Evolutionary conservation across 2,113 vertebrate species (phyloP).

Genomic region (Cephalopterus ornatus): DNA sequence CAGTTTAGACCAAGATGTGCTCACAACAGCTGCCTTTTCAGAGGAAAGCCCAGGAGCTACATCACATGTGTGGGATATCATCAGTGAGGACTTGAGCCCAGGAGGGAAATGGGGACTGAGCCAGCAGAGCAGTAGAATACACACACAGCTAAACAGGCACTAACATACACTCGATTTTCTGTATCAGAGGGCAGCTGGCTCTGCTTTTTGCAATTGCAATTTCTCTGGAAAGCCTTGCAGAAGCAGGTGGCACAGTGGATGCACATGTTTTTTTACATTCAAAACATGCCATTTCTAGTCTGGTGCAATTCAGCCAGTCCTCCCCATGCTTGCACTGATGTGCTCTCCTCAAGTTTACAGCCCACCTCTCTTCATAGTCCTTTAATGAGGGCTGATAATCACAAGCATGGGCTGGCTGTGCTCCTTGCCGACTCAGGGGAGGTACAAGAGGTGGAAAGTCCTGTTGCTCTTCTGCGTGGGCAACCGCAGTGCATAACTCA

Average conservation of each 20-base stretch:
- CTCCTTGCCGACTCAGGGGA: neutral
- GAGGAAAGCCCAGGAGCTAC: neutral
- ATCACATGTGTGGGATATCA: neutral
- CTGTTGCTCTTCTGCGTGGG: neutral
- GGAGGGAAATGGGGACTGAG: neutral
- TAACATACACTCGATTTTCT: neutral
- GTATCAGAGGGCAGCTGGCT: neutral
- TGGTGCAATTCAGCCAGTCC: neutral
- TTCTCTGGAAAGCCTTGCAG: neutral
- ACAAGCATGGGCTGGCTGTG: neutral
- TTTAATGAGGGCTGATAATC: neutral
- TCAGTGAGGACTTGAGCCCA: neutral
- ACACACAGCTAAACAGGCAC: neutral
- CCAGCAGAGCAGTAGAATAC: neutral
- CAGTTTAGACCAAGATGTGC: neutral
- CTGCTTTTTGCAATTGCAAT: neutral
- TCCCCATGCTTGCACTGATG: neutral
- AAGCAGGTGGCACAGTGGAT: neutral
- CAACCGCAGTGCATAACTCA: rapidly evolving
- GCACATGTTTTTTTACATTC: neutral
- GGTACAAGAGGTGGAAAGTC: neutral
- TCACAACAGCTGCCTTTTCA: neutral
- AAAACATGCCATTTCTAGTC: neutral
- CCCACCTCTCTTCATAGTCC: neutral
- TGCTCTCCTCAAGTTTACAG: neutral